Conservation (phyloP, 30 jellyfish, hydroid and myxozoan genomes). For the Cassiopea xamachana region DNA sequence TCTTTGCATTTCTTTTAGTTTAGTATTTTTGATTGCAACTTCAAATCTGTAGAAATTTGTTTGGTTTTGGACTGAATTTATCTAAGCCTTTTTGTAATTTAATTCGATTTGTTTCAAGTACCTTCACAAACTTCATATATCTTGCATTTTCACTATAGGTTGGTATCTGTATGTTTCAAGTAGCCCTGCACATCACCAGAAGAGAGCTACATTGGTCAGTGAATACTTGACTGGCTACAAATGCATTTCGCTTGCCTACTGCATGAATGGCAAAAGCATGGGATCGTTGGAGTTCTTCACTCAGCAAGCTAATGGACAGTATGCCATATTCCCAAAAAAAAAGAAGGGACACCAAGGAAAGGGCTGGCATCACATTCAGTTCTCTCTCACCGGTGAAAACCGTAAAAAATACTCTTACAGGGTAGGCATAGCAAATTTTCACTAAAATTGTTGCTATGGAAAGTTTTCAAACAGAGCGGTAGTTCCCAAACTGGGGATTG, state of each 20-base stretch:
- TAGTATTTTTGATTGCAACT: no score
- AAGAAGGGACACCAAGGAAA: conserved; percentile 83
- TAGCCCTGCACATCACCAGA: conserved; percentile 13
- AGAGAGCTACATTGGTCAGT: conserved; percentile 56
- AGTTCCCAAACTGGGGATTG: no score
- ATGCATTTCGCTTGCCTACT: conserved; percentile 74
- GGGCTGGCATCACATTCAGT: conserved; percentile 63
- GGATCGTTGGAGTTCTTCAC: conserved; percentile 49
- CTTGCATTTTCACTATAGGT: no score
- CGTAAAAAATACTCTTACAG: conserved; percentile 27
- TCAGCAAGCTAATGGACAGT: conserved; percentile 14
- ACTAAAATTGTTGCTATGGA: no score
- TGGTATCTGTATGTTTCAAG: conserved; percentile 39
- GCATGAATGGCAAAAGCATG: conserved; percentile 79
- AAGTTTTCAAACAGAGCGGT: no score
- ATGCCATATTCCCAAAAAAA: conserved; percentile 10
- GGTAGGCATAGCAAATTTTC: no score
- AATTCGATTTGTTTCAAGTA: no score
- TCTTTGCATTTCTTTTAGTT: no score
- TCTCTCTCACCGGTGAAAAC: conserved; percentile 12
- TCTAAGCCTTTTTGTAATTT: no score
- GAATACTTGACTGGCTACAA: conserved; percentile 47
- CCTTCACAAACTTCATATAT: no score
- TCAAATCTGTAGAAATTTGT: no score
- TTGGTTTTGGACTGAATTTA: no score